Percentiles rank a stretch among this genome's conserved stretches.
Evolutionary conservation across 1,140 invertebrate species (phyloP).

Genomic region (Oncopeltus fasciatus): DNA sequence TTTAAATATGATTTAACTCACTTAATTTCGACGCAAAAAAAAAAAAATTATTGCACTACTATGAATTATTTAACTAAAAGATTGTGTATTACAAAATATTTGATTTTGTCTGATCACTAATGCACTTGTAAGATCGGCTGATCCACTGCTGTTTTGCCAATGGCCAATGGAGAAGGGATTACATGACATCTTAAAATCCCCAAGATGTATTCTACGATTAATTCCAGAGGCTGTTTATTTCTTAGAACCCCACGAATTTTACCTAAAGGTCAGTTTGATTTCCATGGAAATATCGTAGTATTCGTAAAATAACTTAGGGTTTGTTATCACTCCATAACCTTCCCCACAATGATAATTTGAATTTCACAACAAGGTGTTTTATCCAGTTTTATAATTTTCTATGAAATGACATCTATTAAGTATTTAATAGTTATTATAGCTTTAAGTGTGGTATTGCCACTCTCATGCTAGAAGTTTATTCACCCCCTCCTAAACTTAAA

Average conservation of each 20-base stretch:
- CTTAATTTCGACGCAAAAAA: too few relatives aligned
- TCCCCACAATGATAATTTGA: neutral
- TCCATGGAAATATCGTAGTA: neutral
- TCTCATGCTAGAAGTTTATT: too few relatives aligned
- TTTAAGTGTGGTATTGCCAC: neutral
- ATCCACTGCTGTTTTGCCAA: constrained; percentile 2
- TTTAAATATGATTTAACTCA: too few relatives aligned
- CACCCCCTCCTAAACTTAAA: neutral
- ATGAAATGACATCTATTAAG: neutral
- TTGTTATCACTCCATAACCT: neutral
- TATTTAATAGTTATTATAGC: neutral
- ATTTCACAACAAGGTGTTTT: neutral
- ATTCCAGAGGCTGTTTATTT: neutral
- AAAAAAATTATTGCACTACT: too few relatives aligned
- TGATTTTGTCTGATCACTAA: too few relatives aligned
- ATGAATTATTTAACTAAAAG: too few relatives aligned
- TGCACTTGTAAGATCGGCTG: too few relatives aligned
- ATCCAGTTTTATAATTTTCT: neutral
- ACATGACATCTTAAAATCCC: neutral
- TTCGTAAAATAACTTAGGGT: neutral
- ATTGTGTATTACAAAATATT: too few relatives aligned
- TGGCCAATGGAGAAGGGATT: neutral
- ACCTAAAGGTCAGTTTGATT: neutral
- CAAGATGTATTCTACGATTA: neutral
- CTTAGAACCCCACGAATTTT: neutral